Conservation (phyloP, 2,888 invertebrate genomes). For the Brachyptera putata region DNA sequence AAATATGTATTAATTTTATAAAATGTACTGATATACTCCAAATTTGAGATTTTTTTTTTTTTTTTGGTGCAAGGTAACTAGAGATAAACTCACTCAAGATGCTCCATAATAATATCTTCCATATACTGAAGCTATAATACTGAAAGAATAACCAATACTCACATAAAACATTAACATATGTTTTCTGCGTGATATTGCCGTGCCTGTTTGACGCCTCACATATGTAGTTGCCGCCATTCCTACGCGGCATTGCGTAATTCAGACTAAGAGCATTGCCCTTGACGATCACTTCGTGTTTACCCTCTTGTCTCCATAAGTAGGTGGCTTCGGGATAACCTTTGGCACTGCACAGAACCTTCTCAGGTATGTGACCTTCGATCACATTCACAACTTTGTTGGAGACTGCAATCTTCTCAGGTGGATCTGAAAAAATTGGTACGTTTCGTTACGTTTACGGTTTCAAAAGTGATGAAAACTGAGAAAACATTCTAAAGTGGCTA, state of each 20-base stretch:
- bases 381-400: slow-evolving; percentile 54
- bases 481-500: no score
- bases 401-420: slow-evolving; percentile 81
- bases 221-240: slow-evolving; percentile 70
- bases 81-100: no score
- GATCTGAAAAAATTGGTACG: slow-evolving; percentile 52
- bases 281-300: slow-evolving; percentile 46
- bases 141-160: no score
- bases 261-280: slow-evolving; percentile 54
- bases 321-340: slow-evolving; percentile 66
- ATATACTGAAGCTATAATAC: no score
- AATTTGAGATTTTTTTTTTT: no score
- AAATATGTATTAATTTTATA: no score
- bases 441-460: no score
- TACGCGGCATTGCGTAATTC: slow-evolving; percentile 62
- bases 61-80: no score
- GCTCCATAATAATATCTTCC: no score
- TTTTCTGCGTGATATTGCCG: slow-evolving; percentile 64
- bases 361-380: slow-evolving; percentile 53
- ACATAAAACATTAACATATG: slow-evolving; percentile 80
- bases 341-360: slow-evolving; percentile 55
- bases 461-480: no score
- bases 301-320: slow-evolving; percentile 67
- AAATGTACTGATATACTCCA: no score
- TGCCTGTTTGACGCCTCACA: slow-evolving; percentile 67